Conservation (phyloP, 1,140 invertebrate genomes). For the Bilobella aurantiaca region DNA sequence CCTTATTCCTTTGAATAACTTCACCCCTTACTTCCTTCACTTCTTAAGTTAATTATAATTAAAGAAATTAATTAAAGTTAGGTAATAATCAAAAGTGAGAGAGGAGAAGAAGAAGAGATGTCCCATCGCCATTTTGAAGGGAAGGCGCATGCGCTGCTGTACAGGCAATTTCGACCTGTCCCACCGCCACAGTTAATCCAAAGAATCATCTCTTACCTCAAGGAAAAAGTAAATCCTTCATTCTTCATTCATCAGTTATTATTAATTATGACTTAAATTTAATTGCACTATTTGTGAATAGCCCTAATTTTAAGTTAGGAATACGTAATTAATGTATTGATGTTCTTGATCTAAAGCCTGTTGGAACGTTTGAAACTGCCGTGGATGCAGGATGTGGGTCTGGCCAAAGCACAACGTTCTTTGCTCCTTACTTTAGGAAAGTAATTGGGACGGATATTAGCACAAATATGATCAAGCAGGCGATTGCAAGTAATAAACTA, state of each 20-base stretch:
- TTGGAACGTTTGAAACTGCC: conserved; percentile 13
- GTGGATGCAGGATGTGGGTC: conserved; percentile 33
- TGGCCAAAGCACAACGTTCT: conserved; percentile 43
- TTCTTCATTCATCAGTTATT: too few relatives aligned
- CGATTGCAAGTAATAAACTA: conserved; percentile 17
- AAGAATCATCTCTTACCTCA: conserved; percentile 37
- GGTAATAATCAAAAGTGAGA: too few relatives aligned
- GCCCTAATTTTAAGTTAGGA: too few relatives aligned
- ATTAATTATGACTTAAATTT: too few relatives aligned
- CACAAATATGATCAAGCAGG: conserved; percentile 39
- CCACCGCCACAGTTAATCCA: conserved; percentile 37
- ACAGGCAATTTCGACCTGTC: conserved; percentile 38
- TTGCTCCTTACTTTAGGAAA: conserved; percentile 40
- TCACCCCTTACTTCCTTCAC: too few relatives aligned
- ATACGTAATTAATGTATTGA: too few relatives aligned
- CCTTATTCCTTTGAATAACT: too few relatives aligned
- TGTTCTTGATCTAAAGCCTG: conserved; percentile 19
- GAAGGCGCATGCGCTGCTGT: conserved; percentile 36
- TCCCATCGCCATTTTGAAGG: conserved; percentile 37
- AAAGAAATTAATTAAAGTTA: too few relatives aligned
- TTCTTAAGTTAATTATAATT: too few relatives aligned
- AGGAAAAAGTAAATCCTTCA: conserved; percentile 36
- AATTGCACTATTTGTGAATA: too few relatives aligned
- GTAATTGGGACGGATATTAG: conserved; percentile 42
- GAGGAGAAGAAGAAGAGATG: too few relatives aligned